phyloP scores from a whole-genome alignment of 2,113 vertebrate species.

The Oryzias curvinotus region DNA sequence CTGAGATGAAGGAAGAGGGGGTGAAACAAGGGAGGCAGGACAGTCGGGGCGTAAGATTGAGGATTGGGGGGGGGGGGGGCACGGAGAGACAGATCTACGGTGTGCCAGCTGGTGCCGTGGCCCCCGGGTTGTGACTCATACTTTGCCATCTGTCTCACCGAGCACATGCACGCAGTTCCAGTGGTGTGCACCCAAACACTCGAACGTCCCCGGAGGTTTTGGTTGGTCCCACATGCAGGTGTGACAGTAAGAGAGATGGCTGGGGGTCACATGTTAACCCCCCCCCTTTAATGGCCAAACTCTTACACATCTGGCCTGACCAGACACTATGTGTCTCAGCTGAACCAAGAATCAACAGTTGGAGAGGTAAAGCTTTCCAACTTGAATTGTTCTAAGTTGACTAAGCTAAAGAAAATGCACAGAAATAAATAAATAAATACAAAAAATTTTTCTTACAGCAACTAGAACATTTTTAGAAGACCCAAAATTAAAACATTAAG shows the following conservation, averaged over 20 bases:
- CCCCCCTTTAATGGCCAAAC: slow-evolving; percentile 45
- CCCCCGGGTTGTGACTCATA: slow-evolving; percentile 76
- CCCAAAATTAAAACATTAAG: too few relatives aligned
- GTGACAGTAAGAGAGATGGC: slow-evolving; percentile 58
- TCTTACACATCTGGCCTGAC: slow-evolving; percentile 55
- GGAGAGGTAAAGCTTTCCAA: not conserved
- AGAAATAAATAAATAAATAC: too few relatives aligned
- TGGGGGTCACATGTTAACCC: slow-evolving; percentile 32
- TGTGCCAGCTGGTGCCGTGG: slow-evolving; percentile 74
- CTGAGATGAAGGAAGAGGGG: slow-evolving; percentile 69
- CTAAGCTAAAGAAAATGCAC: too few relatives aligned
- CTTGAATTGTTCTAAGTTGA: not conserved
- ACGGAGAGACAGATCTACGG: slow-evolving; percentile 39
- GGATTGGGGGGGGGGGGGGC: slow-evolving; percentile 15
- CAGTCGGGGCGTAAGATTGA: slow-evolving; percentile 56
- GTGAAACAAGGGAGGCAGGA: slow-evolving; percentile 45
- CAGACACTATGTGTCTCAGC: slow-evolving; percentile 37
- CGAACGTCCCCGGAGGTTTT: slow-evolving; percentile 29
- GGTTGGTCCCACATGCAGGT: slow-evolving; percentile 24
- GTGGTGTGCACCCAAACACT: slow-evolving; percentile 5
- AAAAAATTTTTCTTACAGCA: too few relatives aligned
- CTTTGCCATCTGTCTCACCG: slow-evolving; percentile 75
- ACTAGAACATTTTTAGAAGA: too few relatives aligned
- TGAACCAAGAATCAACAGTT: slow-evolving; percentile 18
- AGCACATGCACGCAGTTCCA: slow-evolving; percentile 19